Conservation (phyloP, 2,113 vertebrate genomes). For the Nematolebias whitei region DNA sequence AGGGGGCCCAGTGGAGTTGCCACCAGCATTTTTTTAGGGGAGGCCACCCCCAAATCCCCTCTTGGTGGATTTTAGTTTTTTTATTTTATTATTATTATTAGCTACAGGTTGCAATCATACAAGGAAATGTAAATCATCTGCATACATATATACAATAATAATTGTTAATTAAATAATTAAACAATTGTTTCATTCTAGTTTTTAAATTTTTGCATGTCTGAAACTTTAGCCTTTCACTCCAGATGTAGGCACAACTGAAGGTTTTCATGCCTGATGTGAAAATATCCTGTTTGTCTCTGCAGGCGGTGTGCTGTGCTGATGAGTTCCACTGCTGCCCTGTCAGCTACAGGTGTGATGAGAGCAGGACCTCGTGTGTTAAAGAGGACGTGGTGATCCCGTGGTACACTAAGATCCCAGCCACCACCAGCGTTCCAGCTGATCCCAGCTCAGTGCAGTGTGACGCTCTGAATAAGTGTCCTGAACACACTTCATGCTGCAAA, state of each 20-base stretch:
- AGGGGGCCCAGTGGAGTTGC: no score
- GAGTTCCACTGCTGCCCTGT: slow-evolving; percentile 76
- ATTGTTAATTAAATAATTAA: no score
- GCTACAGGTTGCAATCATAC: no score
- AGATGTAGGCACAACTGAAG: slow-evolving; percentile 44
- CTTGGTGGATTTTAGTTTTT: no score
- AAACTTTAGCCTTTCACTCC: no score
- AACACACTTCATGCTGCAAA: slow-evolving; percentile 66
- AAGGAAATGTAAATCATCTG: no score
- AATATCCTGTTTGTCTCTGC: slow-evolving; percentile 25
- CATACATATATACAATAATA: no score
- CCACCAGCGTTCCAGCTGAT: neutral
- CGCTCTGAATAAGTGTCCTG: slow-evolving; percentile 35
- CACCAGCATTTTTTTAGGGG: no score
- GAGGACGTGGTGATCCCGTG: slow-evolving; percentile 71
- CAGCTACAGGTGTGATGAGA: slow-evolving; percentile 58
- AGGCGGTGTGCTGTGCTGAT: slow-evolving; percentile 78
- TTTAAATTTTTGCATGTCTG: neutral
- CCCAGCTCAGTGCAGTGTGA: slow-evolving; percentile 36
- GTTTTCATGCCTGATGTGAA: neutral
- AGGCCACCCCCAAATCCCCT: no score
- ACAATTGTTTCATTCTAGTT: no score
- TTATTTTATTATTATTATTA: no score
- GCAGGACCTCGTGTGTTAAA: slow-evolving; percentile 41
- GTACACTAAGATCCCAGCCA: slow-evolving; percentile 70